Evolutionary conservation across 2,113 vertebrate genomes (phyloP), one percentile per base, ranked within the genome.

Genomic region (Morone saxatilis): DNA sequence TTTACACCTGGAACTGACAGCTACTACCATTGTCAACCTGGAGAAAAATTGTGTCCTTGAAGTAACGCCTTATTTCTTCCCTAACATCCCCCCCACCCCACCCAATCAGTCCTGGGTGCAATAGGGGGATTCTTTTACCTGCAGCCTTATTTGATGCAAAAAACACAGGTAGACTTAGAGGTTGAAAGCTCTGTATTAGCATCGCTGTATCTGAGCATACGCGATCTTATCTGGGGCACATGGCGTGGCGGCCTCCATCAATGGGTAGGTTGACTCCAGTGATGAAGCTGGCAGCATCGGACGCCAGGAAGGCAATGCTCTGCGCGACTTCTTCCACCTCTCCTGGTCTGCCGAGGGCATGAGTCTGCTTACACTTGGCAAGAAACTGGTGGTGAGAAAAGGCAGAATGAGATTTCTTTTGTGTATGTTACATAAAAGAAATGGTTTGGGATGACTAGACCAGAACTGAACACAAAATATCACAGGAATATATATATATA

Each of bases 241-340:
- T 97, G 53, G 96, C 96, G 16, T 97, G 95, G 31, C 96, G 95
- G 2, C 96, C 96, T 0, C 96, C 96, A 3, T 97, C 96, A 3
- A 96, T 83, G 0, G 96, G 95, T 0, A 97, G 91, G 80, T 94
- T 96, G 57, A 96, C 95, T 14, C 96, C 96, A 3, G 96, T 96
- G 6, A 97, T 96, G 91, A 95, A 96, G 86, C 94, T 96, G 25
- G 96, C 94, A 1, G 96, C 95, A 9, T 97, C 96, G 0, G 96
- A 96, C 0, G 95, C 95, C 80, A 97, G 93, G 90, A 97, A 96
- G 20, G 96, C 96, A 38, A 97, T 96, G 74, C 93, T 87, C 8
- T 95, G 94, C 63, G 96, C 95, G 68, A 97, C 96, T 90, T 97
- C 96, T 3, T 96, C 95, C 70, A 95, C 95, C 59, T 95, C 91